These are phyloP conservation scores for Agrilus cyanescens DNA, from an alignment of 2,888 invertebrate genomes.

Conservation along the genomic window DNA sequence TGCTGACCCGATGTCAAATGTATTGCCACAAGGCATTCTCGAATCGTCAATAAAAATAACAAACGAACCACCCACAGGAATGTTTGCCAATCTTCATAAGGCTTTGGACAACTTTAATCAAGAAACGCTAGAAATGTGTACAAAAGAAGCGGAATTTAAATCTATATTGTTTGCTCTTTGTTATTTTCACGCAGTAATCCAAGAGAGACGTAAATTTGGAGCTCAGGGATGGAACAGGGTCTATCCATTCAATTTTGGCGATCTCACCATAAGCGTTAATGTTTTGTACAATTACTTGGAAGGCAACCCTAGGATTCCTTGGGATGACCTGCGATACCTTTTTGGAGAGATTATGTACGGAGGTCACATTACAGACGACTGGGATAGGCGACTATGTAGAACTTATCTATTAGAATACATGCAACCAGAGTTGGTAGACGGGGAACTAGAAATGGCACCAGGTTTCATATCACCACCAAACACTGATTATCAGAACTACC, in stretches of 20 bases:
- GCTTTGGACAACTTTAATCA: slow-evolving; percentile 85
- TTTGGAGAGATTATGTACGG: slow-evolving; percentile 98
- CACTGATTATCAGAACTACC: slow-evolving; percentile 77
- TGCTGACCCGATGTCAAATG: slow-evolving; percentile 49
- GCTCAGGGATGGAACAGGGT: slow-evolving; percentile 85
- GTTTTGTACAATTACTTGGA: slow-evolving; percentile 87
- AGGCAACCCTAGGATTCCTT: slow-evolving; percentile 76
- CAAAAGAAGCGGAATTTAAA: slow-evolving; percentile 88
- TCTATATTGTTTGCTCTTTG: slow-evolving; percentile 78
- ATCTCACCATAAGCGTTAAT: slow-evolving; percentile 83
- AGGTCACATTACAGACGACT: slow-evolving; percentile 93
- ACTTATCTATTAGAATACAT: slow-evolving; percentile 81
- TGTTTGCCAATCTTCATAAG: slow-evolving; percentile 89
- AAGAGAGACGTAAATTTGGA: slow-evolving; percentile 86
- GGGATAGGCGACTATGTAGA: slow-evolving; percentile 81
- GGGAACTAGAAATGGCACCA: slow-evolving; percentile 68
- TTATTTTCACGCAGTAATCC: slow-evolving; percentile 91
- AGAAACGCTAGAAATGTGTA: slow-evolving; percentile 84
- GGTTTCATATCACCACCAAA: slow-evolving; percentile 83
- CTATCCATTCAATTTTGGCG: slow-evolving; percentile 73
- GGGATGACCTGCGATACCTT: slow-evolving; percentile 88
- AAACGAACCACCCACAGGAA: slow-evolving; percentile 90
- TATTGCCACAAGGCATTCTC: slow-evolving; percentile 74
- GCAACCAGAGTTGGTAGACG: slow-evolving; percentile 78
- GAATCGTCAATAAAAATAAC: slow-evolving; percentile 93